phyloP scores from a whole-genome alignment of 2,113 vertebrate species.

The Pangasianodon hypophthalmus region DNA sequence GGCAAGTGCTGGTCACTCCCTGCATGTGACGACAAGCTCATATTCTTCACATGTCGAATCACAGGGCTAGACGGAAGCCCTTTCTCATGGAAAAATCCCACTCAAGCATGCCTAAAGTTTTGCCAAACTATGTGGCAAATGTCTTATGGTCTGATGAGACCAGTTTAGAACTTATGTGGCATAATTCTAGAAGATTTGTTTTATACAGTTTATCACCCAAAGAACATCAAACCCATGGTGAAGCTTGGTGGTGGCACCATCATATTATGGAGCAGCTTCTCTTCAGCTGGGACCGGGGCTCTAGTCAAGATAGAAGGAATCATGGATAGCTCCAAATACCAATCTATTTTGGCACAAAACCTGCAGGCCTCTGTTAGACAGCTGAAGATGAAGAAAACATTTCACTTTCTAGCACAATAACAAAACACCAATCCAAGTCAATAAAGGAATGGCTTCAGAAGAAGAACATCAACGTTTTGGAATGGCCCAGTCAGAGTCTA shows the following conservation, averaged over 20 bases:
- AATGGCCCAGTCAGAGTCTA: not conserved
- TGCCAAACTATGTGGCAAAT: not conserved
- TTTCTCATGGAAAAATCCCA: not conserved
- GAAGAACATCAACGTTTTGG: not conserved
- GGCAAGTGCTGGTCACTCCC: not conserved
- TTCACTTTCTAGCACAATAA: not conserved
- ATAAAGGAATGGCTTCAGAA: too few species aligned
- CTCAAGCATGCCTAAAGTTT: not conserved
- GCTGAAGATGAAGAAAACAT: not conserved
- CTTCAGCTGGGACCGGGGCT: not conserved
- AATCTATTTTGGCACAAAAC: not conserved
- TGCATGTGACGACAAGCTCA: not conserved
- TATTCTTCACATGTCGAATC: not conserved
- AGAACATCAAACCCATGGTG: not conserved
- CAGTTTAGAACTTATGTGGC: not conserved
- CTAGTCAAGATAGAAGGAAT: not conserved
- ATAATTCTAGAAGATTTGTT: not conserved
- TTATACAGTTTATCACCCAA: not conserved
- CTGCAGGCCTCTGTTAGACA: not conserved
- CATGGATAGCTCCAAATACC: not conserved
- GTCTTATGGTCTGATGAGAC: not conserved
- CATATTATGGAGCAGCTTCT: not conserved
- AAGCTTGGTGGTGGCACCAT: not conserved
- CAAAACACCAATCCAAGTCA: not conserved
- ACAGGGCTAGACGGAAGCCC: not conserved